These are phyloP conservation scores for Drosophila littoralis DNA, from an alignment of 1,140 invertebrate genomes.

Conservation along the genomic window DNA sequence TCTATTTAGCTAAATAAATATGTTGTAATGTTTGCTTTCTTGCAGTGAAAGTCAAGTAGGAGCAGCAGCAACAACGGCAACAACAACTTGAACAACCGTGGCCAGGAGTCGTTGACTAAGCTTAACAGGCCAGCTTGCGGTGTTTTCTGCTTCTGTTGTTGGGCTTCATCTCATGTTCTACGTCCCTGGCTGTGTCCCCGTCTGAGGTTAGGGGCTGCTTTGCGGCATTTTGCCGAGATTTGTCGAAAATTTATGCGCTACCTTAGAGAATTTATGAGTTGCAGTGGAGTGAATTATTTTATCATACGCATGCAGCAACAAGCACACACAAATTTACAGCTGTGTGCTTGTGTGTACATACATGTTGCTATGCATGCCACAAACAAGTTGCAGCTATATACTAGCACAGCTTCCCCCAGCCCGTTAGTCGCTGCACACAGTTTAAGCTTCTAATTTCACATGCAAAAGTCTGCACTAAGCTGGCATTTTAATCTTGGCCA, in stretches of 20 bases:
- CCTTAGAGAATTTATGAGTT: conserved; percentile 83
- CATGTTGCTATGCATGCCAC: conserved; percentile 60
- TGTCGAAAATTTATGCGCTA: conserved; percentile 82
- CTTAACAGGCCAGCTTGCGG: conserved; percentile 33
- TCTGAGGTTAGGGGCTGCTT: conserved; percentile 73
- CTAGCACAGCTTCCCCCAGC: background rate
- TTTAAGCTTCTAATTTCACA: conserved; percentile 82
- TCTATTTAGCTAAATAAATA: conserved; percentile 60
- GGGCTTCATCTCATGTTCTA: background rate
- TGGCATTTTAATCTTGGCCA: conserved; percentile 79
- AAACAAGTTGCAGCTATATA: conserved; percentile 63
- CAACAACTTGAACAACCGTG: conserved; percentile 14
- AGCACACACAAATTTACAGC: conserved; percentile 33
- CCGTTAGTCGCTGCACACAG: conserved; percentile 33
- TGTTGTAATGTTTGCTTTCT: conserved; percentile 50
- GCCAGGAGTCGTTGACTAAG: conserved; percentile 34
- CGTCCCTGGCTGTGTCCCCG: conserved; percentile 7
- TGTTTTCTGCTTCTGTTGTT: conserved; percentile 15
- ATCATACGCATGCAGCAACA: conserved; percentile 82
- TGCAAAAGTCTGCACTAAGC: conserved; percentile 81
- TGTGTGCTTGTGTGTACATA: conserved; percentile 10
- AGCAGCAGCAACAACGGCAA: conserved; percentile 13
- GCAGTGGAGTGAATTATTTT: conserved; percentile 83
- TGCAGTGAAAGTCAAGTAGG: conserved; percentile 37
- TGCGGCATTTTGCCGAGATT: conserved; percentile 82